Evolutionary conservation across 1,140 invertebrate species (phyloP), one percentile per base, ranked within the genome.

Genomic region (Polyergus mexicanus): DNA sequence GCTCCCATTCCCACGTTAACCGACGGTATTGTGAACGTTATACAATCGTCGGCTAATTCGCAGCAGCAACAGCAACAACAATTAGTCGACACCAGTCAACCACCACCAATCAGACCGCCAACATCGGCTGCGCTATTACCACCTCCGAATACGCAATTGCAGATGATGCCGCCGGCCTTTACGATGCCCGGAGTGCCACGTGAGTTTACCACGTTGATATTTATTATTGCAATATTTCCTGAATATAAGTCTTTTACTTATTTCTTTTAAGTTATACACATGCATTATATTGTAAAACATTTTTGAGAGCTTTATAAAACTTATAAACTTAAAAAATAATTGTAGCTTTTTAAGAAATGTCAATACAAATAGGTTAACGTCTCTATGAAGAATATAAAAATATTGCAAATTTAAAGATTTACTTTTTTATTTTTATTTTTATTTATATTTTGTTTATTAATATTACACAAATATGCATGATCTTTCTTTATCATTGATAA

Each of bases 61-160:
- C 90, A 92, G n/a, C 91, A 92, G 58, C 91, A 91, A 71, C 89
- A 89, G 51, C 91, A 91, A 13, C 90, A 91, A 58, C 91, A 91
- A 66, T 85, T 94, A 32, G 95, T 97, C 28, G 96, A 97, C 86
- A 97, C 96, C 35, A 96, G 96, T 90, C 96, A 96, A 93, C 96
- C 97, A 41, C 95, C 97, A 16, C 96, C 97, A 28, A 94, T 95
- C 13, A 93, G 94, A 85, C 92, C 92, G 19, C 92, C 94, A 35
- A 92, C 93, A 32, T 95, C 93, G 63, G 92, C 96, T 41, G 94
- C 96, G 8, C 95, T 95, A 41, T 91, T 96, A 16, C 91, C 96
- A 51, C 96, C 96, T 81, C 96, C 96, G 1, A 96, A 96, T 10
- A 94, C 95, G 68, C 90, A 95, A 54, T 94, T 96, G 74, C 91